Evolutionary conservation across 2,113 vertebrate genomes (phyloP), one percentile per base, ranked within the genome.

Genomic region (Empidonax alnorum): DNA sequence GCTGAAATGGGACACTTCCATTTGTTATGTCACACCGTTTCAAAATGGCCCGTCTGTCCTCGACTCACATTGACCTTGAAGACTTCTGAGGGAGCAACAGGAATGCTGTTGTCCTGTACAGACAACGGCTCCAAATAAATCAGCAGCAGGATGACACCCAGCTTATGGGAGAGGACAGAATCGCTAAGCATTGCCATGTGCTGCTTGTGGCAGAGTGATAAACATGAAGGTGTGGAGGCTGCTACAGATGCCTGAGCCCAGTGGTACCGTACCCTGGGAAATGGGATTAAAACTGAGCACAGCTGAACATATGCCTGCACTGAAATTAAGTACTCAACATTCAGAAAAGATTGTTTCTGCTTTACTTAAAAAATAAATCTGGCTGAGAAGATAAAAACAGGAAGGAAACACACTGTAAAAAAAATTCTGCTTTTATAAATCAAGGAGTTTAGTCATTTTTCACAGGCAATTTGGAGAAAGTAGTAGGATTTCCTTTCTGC

Each of bases 1-100:
- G 97, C 97, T 97, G 98, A 98, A 98, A 98, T 95, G 96, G 96
- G 97, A 98, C 96, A 97, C 97, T 98, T 96, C 90, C 76, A 94
- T 97, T 97, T 97, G 94, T 97, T 97, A 94, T 97, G 95, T 94
- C 97, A 82, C 7, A n/a, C 66, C 18, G 16, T 96, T 97, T 96
- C 73, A 68, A 93, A 97, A 95, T 33, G 96, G 73, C 81, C 94
- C 47, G 61, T 88, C 88, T 96, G 97, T 97, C 97, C 96, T 96
- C 33, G 8, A 89, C 97, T 96, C 88, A 62, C 47, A 28, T 37
- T 4, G 68, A 97, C 98, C 97, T 98, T 98, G 97, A 97, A 56
- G 78, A 76, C 52, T 96, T 96, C 89, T 12, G 66, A 87, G 62
- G 86, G 90, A 92, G 72, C 73, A n/a, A 9, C 4, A 12, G 42